These are phyloP conservation scores for Dynastes tityus DNA, from an alignment of 2,888 invertebrate species.

Conservation along the genomic window DNA sequence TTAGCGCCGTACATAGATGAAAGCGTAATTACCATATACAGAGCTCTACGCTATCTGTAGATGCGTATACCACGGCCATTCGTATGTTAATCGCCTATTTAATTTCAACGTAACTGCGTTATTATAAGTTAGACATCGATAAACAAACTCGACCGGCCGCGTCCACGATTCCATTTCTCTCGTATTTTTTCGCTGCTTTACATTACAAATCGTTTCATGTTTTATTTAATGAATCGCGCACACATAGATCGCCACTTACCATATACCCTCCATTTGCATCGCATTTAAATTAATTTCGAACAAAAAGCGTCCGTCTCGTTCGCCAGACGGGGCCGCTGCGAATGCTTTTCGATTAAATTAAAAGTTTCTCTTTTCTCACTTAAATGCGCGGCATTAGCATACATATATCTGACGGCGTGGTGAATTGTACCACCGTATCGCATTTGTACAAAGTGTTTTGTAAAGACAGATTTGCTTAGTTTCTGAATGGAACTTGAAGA, in stretches of 20 bases:
- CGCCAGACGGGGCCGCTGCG: not conserved
- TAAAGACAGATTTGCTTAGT: too few relatives aligned
- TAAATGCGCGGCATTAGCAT: constrained; percentile 3
- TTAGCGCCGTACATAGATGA: not conserved
- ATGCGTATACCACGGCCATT: constrained; percentile 27
- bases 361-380: constrained; percentile 24
- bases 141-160: constrained; percentile 31
- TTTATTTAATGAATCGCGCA: constrained; percentile 42
- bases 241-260: constrained; percentile 15
- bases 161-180: constrained; percentile 15
- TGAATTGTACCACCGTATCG: too few relatives aligned
- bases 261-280: constrained; percentile 36
- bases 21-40: constrained; percentile 25
- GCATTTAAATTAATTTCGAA: constrained; percentile 45
- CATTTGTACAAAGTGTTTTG: too few relatives aligned
- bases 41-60: not conserved
- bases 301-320: constrained; percentile 21
- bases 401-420: not conserved
- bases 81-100: constrained; percentile 38
- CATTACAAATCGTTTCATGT: constrained; percentile 48
- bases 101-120: constrained; percentile 42
- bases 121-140: constrained; percentile 46
- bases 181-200: constrained; percentile 43
- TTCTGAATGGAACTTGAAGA: too few relatives aligned
- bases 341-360: constrained; percentile 34